Evolutionary conservation across 2,888 invertebrate genomes (phyloP).

Genomic region (Hirtodrosophila cameraria): DNA sequence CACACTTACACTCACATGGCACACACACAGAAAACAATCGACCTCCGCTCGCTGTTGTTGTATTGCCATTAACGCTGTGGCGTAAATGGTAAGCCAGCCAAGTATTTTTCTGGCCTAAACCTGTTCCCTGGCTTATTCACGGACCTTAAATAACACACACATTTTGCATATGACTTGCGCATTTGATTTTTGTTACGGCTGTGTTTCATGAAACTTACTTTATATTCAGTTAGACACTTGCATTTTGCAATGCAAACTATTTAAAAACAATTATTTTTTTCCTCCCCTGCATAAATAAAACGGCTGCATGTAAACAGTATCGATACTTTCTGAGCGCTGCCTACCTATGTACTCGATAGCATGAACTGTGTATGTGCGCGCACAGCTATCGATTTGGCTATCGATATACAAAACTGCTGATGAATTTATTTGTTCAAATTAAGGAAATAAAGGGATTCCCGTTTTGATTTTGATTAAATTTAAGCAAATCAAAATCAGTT

Average conservation of each 20-base stretch:
- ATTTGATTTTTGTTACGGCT: background rate
- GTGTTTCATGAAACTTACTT: slow-evolving; percentile 40
- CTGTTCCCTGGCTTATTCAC: slow-evolving; percentile 72
- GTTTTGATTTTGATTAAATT: no score
- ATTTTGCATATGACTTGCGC: background rate
- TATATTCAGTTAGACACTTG: slow-evolving; percentile 46
- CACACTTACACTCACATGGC: slow-evolving; percentile 15
- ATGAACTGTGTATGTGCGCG: slow-evolving; percentile 18
- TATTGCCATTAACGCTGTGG: slow-evolving; percentile 70
- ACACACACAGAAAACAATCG: slow-evolving; percentile 70
- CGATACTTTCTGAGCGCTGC: slow-evolving; percentile 55
- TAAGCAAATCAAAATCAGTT: no score
- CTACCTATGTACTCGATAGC: slow-evolving; percentile 39
- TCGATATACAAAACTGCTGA: slow-evolving; percentile 31
- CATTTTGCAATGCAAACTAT: slow-evolving; percentile 54
- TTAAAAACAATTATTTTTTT: slow-evolving; percentile 63
- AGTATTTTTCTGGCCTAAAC: slow-evolving; percentile 78
- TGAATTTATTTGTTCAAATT: background rate
- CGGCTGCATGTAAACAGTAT: slow-evolving; percentile 60
- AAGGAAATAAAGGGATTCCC: background rate
- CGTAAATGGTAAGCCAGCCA: slow-evolving; percentile 78
- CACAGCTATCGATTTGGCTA: slow-evolving; percentile 10
- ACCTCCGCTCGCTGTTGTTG: slow-evolving; percentile 69
- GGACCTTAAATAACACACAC: slow-evolving; percentile 16
- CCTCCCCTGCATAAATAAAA: slow-evolving; percentile 54